phyloP scores from a whole-genome alignment of 2,888 invertebrate species.

The Antheraea assamensis region DNA sequence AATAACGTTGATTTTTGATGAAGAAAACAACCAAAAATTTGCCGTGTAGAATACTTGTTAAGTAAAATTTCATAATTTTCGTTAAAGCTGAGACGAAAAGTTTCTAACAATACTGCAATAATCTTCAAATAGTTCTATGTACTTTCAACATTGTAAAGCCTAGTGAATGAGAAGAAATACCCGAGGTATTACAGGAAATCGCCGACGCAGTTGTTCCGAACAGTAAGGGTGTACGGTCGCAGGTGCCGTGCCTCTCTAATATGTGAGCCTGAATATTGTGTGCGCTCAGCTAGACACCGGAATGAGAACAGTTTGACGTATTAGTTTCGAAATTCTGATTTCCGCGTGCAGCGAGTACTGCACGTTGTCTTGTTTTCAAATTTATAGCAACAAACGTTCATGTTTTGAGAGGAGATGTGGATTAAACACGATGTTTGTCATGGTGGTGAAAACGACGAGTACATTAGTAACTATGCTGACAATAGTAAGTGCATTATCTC shows the following conservation, averaged over 20 bases:
- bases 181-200: slow-evolving; percentile 30
- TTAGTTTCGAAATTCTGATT: slow-evolving; percentile 17
- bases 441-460: neutral
- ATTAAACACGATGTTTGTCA: neutral
- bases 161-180: slow-evolving; percentile 13
- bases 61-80: neutral
- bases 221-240: slow-evolving; percentile 41
- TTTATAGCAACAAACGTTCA: neutral
- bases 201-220: slow-evolving; percentile 39
- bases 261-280: slow-evolving; percentile 44
- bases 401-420: neutral
- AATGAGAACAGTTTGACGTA: slow-evolving; percentile 18
- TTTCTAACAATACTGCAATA: neutral
- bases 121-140: too few species aligned
- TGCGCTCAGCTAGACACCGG: slow-evolving; percentile 36
- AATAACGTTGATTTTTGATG: too few species aligned
- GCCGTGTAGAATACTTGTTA: too few species aligned
- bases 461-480: too few species aligned
- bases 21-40: too few species aligned
- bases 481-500: too few species aligned
- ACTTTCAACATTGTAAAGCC: neutral
- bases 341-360: neutral
- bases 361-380: neutral
- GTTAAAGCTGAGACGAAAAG: neutral
- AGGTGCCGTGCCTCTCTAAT: slow-evolving; percentile 59